phyloP scores from a whole-genome alignment of 64 coral and sea anemone genomes.

The Porites australiensis region DNA sequence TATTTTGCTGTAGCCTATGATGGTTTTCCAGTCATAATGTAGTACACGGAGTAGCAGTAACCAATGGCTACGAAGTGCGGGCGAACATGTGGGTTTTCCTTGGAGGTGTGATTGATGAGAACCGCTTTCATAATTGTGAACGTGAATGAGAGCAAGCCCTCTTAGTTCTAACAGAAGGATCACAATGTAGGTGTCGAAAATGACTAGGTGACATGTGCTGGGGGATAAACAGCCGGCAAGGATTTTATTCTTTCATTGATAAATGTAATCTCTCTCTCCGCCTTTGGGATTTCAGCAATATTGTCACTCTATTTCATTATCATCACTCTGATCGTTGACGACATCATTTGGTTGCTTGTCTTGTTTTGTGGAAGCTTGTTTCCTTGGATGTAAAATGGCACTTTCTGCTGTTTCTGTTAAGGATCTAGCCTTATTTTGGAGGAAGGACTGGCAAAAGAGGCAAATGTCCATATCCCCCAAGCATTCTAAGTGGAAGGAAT shows the following conservation, averaged over 20 bases:
- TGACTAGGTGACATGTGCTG: background rate
- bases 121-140: no score
- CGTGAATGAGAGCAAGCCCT: no score
- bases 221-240: background rate
- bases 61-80: no score
- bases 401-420: background rate
- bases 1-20: no score
- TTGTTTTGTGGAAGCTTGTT: background rate
- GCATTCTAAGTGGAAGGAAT: conserved; percentile 39
- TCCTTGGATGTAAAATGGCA: background rate
- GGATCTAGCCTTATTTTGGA: background rate
- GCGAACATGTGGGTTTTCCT: no score
- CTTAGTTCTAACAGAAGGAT: no score
- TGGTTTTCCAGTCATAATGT: no score
- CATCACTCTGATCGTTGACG: background rate
- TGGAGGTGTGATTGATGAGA: no score
- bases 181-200: background rate
- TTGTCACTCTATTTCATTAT: background rate
- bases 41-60: no score
- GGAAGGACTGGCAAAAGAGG: background rate
- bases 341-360: background rate
- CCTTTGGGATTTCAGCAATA: background rate
- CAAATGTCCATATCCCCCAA: background rate
- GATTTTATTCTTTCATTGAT: background rate
- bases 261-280: background rate